Percentiles rank a stretch among this genome's conserved stretches.
These are phyloP conservation scores for Panonychus citri DNA, from an alignment of 1,140 invertebrate species.

Conservation along the genomic window DNA sequence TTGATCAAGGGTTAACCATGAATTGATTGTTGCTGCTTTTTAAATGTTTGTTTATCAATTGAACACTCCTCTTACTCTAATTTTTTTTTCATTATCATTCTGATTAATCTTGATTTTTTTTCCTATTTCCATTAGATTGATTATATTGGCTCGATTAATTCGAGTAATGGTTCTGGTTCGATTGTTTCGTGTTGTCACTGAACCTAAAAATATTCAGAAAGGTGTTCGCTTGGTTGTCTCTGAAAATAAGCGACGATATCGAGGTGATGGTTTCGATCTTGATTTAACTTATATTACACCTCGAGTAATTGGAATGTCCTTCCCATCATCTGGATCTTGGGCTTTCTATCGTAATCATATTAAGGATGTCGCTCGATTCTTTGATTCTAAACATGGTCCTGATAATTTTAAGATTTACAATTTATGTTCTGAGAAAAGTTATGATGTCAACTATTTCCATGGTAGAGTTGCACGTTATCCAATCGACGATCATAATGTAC, in stretches of 20 bases:
- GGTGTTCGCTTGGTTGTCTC: conserved; percentile 29
- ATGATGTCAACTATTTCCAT: conserved; percentile 31
- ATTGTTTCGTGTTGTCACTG: conserved; percentile 23
- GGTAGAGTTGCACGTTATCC: conserved; percentile 28
- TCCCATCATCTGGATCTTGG: conserved; percentile 31
- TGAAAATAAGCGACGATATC: conserved; percentile 32
- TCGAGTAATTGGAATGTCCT: conserved; percentile 36
- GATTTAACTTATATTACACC: conserved; percentile 34
- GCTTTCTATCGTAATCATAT: conserved; percentile 34
- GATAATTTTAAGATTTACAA: conserved; percentile 36
- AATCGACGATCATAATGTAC: conserved; percentile 39
- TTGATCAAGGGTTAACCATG: too few species aligned
- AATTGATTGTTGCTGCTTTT: too few species aligned
- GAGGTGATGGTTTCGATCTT: conserved; percentile 33
- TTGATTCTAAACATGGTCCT: conserved; percentile 30
- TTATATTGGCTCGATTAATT: conserved; percentile 15
- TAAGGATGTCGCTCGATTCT: conserved; percentile 31
- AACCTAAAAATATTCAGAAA: conserved; percentile 24
- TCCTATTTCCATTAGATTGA: too few species aligned
- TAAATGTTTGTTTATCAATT: conserved; percentile 2
- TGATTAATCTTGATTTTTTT: too few species aligned
- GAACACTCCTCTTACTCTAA: background rate
- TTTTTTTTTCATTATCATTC: conserved; percentile 14
- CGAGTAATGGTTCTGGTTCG: conserved; percentile 26
- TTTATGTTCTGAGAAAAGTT: conserved; percentile 34